Evolutionary conservation across 2,888 invertebrate species (phyloP).

Genomic region (Therioaphis trifolii): DNA sequence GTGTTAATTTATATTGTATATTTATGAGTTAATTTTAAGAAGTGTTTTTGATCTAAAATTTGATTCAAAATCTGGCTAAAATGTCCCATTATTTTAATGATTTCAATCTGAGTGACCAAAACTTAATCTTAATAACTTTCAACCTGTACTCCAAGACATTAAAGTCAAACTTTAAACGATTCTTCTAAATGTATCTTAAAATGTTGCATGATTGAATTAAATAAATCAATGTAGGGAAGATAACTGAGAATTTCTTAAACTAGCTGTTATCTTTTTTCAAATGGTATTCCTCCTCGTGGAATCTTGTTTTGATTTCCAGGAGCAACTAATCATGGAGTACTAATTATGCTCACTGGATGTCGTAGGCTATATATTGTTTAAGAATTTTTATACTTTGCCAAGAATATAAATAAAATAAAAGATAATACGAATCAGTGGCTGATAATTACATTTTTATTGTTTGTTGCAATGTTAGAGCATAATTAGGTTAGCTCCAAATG

Average conservation of each 20-base stretch:
- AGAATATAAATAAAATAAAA: conserved; percentile 64
- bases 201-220: conserved; percentile 11
- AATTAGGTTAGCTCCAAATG: no score
- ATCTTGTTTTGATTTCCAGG: conserved; percentile 65
- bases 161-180: conserved; percentile 9
- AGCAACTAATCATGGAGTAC: conserved; percentile 66
- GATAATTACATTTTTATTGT: no score
- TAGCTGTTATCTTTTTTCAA: conserved; percentile 19
- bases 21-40: conserved; percentile 65
- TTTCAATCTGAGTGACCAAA: background rate
- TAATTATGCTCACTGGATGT: conserved; percentile 67
- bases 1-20: no score
- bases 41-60: conserved; percentile 65
- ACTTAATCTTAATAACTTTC: background rate
- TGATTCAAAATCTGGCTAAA: conserved; percentile 65
- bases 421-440: conserved; percentile 64
- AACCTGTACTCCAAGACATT: background rate
- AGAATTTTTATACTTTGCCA: conserved; percentile 66
- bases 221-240: conserved; percentile 41
- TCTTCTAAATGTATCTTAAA: background rate
- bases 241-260: conserved; percentile 43
- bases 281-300: conserved; percentile 68
- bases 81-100: conserved; percentile 14
- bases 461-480: no score
- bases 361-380: conserved; percentile 66